These are phyloP conservation scores for Sphinx pinastri DNA, from an alignment of 2,888 invertebrate genomes.

Conservation along the genomic window DNA sequence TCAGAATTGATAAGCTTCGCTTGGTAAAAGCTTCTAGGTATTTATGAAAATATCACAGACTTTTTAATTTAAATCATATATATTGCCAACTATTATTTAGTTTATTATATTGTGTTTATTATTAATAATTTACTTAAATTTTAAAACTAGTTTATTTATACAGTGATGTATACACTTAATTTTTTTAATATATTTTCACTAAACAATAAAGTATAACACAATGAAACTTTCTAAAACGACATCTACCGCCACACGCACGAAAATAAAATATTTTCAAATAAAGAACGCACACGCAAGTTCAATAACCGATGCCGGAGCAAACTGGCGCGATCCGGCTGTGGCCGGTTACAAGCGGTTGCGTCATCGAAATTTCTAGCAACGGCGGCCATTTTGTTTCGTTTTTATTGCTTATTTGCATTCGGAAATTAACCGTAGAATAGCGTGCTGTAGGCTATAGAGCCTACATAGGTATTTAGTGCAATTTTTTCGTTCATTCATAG, in stretches of 20 bases:
- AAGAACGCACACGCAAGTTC: slow-evolving; percentile 36
- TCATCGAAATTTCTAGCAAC: slow-evolving; percentile 25
- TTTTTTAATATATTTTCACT: not conserved
- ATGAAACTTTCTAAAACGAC: slow-evolving; percentile 6
- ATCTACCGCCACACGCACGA: slow-evolving; percentile 11
- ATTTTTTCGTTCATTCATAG: too few relatives aligned
- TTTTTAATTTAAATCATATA: too few relatives aligned
- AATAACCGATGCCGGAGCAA: slow-evolving; percentile 43
- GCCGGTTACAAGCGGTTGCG: slow-evolving; percentile 39
- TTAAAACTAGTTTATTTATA: too few relatives aligned
- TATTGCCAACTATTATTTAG: too few relatives aligned
- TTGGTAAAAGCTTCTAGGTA: too few relatives aligned
- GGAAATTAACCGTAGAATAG: slow-evolving; percentile 1
- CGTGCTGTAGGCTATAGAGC: not conserved
- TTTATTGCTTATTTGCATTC: slow-evolving; percentile 14
- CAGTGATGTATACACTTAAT: not conserved
- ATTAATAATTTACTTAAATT: too few relatives aligned
- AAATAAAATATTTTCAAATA: slow-evolving; percentile 9
- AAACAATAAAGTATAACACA: not conserved
- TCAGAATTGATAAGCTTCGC: too few relatives aligned
- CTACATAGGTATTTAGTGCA: not conserved
- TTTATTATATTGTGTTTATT: too few relatives aligned
- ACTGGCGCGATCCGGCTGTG: slow-evolving; percentile 41
- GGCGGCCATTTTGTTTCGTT: slow-evolving; percentile 26
- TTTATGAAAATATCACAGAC: too few relatives aligned